phyloP scores from a whole-genome alignment of 2,797 vertebrate genomes.

The Margarornis squamiger region DNA sequence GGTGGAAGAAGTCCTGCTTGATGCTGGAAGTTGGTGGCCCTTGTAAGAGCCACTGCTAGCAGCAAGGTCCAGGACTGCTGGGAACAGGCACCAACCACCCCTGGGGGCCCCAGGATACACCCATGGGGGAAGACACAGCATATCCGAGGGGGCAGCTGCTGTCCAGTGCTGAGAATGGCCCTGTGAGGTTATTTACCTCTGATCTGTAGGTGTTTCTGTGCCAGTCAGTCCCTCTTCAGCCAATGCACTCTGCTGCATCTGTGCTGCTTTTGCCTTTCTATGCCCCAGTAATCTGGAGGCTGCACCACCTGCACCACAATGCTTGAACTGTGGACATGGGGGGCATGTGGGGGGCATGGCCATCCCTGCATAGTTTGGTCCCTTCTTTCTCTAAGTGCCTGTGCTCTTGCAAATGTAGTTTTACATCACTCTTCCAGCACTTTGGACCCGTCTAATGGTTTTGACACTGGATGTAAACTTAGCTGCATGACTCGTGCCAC shows the following conservation, averaged over 20 bases:
- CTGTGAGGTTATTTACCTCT: neutral
- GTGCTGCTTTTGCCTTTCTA: neutral
- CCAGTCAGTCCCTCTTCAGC: neutral
- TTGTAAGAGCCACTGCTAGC: neutral
- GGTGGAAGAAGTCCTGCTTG: neutral
- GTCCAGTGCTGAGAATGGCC: neutral
- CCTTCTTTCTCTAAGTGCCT: neutral
- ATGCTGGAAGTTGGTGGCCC: neutral
- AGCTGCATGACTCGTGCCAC: neutral
- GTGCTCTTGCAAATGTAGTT: neutral
- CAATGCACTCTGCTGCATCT: neutral
- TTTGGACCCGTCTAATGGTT: neutral
- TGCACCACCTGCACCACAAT: neutral
- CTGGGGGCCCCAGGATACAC: neutral
- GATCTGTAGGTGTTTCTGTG: neutral
- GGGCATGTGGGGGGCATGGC: neutral
- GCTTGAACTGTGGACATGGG: neutral
- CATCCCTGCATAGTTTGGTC: neutral
- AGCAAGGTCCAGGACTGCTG: neutral
- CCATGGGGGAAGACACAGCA: fast-evolving
- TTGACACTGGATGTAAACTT: neutral
- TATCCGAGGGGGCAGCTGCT: neutral
- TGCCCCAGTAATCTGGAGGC: neutral
- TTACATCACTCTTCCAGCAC: neutral
- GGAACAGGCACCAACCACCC: neutral